A percentile compares a stretch with the other conserved stretches of the same genome.
phyloP scores from a whole-genome alignment of 1,140 invertebrate species.

The Maconellicoccus hirsutus region DNA sequence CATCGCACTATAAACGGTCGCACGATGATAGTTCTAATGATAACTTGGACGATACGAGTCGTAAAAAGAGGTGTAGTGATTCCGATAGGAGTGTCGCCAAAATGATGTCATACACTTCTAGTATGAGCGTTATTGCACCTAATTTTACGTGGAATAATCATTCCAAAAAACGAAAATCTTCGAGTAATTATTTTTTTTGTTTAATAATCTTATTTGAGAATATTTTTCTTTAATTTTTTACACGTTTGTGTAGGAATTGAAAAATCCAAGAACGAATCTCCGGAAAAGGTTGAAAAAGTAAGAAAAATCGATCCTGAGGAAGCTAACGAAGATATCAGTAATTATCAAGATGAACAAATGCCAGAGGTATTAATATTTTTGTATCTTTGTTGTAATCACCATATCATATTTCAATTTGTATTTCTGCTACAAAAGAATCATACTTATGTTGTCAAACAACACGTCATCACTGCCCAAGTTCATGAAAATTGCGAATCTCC shows the following conservation, averaged over 20 bases:
- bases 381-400: background rate
- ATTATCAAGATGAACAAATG: background rate
- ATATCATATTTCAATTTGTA: background rate
- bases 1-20: constrained; percentile 5
- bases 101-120: background rate
- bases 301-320: background rate
- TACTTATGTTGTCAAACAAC: constrained; percentile 1
- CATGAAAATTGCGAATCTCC: background rate
- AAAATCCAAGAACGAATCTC: constrained; percentile 8
- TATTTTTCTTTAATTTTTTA: background rate
- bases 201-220: background rate
- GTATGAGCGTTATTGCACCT: background rate
- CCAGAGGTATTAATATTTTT: background rate
- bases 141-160: background rate
- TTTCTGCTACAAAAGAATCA: background rate
- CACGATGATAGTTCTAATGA: constrained; percentile 2
- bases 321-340: background rate
- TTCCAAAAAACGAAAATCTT: constrained; percentile 12
- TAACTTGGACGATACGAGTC: background rate
- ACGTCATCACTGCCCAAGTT: background rate
- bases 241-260: background rate
- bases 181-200: background rate
- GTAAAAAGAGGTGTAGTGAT: background rate
- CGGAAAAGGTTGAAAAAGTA: constrained; percentile 7
- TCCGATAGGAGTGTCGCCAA: background rate